Percentiles rank a stretch among this genome's conserved stretches.
Evolutionary conservation across 2,888 invertebrate species (phyloP).

Genomic region (Himalopsyche japonica): DNA sequence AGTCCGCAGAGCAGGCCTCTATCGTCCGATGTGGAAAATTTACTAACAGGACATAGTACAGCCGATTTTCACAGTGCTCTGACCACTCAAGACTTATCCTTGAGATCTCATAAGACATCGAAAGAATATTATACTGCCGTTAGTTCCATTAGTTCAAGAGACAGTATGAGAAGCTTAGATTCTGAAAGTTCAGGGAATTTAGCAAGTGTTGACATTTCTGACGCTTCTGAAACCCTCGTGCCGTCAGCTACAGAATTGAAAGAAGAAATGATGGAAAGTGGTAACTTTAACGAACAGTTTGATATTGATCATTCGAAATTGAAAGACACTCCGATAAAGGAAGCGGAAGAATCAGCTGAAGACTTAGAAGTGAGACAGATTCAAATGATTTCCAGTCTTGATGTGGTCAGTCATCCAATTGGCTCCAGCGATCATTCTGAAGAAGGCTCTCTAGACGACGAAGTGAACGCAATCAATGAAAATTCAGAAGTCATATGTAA

Average conservation of each 20-base stretch:
- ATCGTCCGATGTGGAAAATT: slow-evolving; percentile 85
- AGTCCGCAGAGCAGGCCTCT: slow-evolving; percentile 74
- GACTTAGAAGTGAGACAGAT: slow-evolving; percentile 18
- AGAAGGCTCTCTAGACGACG: slow-evolving; percentile 62
- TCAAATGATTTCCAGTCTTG: background rate
- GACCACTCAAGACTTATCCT: slow-evolving; percentile 78
- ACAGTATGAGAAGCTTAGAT: slow-evolving; percentile 87
- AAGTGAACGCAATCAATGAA: slow-evolving; percentile 54
- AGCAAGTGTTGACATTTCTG: slow-evolving; percentile 88
- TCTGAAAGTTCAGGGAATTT: slow-evolving; percentile 88
- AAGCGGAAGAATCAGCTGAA: slow-evolving; percentile 48
- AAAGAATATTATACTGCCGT: slow-evolving; percentile 86
- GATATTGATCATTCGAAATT: slow-evolving; percentile 48
- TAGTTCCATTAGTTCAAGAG: slow-evolving; percentile 84
- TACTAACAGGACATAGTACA: slow-evolving; percentile 72
- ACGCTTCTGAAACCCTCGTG: slow-evolving; percentile 89
- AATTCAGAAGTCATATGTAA: slow-evolving; percentile 64
- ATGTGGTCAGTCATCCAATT: slow-evolving; percentile 7
- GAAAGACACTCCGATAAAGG: slow-evolving; percentile 27
- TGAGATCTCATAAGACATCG: slow-evolving; percentile 72
- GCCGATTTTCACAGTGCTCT: slow-evolving; percentile 87
- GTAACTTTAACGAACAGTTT: slow-evolving; percentile 62
- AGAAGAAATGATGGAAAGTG: slow-evolving; percentile 70
- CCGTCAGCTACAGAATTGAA: slow-evolving; percentile 85
- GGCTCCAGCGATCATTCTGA: slow-evolving; percentile 58